Percentiles rank a stretch among this genome's conserved stretches.
phyloP scores from a whole-genome alignment of 1,140 invertebrate genomes.

The Mercenaria mercenaria region DNA sequence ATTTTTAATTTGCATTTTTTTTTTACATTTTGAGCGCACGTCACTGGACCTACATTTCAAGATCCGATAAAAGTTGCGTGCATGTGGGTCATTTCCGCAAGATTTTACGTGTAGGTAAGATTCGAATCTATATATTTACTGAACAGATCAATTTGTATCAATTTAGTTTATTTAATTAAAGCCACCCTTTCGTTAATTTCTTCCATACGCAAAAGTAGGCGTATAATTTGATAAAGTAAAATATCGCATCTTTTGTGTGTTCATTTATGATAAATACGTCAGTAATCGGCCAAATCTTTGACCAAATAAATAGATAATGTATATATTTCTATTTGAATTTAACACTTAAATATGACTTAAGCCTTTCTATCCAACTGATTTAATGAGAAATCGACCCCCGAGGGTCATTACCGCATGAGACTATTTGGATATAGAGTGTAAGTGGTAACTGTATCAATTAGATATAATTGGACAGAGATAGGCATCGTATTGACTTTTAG shows the following conservation, averaged over 20 bases:
- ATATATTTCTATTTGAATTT: conserved; percentile 21
- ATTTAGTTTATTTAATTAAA: conserved; percentile 1
- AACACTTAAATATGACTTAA: neutral
- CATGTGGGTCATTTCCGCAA: neutral
- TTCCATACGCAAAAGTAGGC: neutral
- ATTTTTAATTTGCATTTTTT: too few species aligned
- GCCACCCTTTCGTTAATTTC: neutral
- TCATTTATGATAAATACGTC: neutral
- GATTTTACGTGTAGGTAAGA: neutral
- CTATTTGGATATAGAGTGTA: neutral
- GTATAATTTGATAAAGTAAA: conserved; percentile 3
- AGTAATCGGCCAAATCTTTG: neutral
- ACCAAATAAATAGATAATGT: neutral
- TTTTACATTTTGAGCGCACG: too few species aligned
- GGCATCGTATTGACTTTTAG: conserved; percentile 14
- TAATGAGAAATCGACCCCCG: neutral
- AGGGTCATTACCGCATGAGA: neutral
- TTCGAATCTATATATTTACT: neutral
- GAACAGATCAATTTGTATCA: neutral
- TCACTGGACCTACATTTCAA: too few species aligned
- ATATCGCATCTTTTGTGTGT: neutral
- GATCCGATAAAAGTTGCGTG: neutral
- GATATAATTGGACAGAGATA: neutral
- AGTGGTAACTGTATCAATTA: neutral
- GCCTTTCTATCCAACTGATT: neutral